A percentile compares a stretch with the other conserved stretches of the same genome.
These are phyloP conservation scores for Pherbina coryleti DNA, from an alignment of 2,888 invertebrate genomes.

Conservation along the genomic window DNA sequence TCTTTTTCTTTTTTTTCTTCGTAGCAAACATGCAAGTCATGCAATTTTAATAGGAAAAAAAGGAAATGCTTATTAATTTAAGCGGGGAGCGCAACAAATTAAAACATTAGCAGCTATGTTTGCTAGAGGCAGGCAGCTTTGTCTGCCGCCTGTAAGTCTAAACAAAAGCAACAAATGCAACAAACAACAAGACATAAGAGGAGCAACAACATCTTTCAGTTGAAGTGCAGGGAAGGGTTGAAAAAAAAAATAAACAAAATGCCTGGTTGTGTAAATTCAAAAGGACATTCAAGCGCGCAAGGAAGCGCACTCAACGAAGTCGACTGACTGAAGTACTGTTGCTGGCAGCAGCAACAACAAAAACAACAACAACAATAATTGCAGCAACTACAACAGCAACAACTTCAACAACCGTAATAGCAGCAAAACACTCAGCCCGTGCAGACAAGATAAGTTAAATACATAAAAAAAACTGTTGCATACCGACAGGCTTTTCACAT, in stretches of 20 bases:
- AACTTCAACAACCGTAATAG: too few relatives aligned
- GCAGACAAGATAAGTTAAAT: conserved; percentile 5
- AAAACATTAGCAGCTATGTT: conserved; percentile 55
- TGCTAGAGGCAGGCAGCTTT: neutral
- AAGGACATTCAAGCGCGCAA: conserved; percentile 58
- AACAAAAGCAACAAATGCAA: neutral
- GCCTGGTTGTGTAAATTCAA: conserved; percentile 64
- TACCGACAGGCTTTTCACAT: conserved; percentile 47
- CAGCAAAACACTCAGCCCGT: neutral
- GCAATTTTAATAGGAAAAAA: conserved; percentile 50
- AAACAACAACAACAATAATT: conserved; percentile 21
- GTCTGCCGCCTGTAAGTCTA: neutral
- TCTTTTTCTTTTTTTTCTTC: neutral
- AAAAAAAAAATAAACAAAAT: neutral
- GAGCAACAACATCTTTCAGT: neutral
- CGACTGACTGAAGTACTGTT: neutral
- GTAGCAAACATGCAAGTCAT: neutral
- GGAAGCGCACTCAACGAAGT: conserved; percentile 47
- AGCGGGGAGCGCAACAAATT: conserved; percentile 59
- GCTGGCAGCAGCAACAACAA: neutral
- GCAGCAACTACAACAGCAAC: neutral
- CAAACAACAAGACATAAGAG: conserved; percentile 32
- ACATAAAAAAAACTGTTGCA: conserved; percentile 57
- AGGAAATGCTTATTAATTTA: conserved; percentile 6
- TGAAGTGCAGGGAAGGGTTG: neutral